Evolutionary conservation across 2,888 invertebrate species (phyloP), one percentile per base, ranked within the genome.

Genomic region (Trypoxylon attenuatum): DNA sequence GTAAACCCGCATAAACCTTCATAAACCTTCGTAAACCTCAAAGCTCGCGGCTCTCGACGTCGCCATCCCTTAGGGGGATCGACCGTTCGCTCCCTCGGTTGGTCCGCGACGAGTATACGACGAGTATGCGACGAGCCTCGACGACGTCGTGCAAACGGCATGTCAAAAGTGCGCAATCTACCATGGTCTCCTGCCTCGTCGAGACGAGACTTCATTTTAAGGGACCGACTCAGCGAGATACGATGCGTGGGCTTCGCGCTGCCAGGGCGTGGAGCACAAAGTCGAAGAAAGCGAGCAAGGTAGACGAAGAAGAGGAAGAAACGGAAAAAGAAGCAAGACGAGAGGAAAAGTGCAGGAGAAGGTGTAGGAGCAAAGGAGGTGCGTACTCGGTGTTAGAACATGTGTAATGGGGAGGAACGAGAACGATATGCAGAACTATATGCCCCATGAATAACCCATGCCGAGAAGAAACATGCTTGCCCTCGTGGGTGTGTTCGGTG

Each of bases 361-460:
- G 4, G 23, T n/a, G 46, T 22, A 29, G 19, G 27, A 29, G 53
- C 60, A 47, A 33, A 33, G 33, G 33, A 33, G 33, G 33, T 33
- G 33, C 13, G 33, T 33, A 33, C 33, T 33, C 27, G 43, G 65
- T 58, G 68, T 73, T 71, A 71, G 65, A 73, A 74, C 71, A 66
- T 56, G 66, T 66, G 69, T 71, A 72, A 47, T 52, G 61, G 64
- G 60, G 61, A 60, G 61, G 29, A 55, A 57, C 54, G 51, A 54
- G 49, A 22, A 51, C 55, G 51, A 27, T 49, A 19, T 33, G 33
- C 33, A 13, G n/a, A n/a, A n/a, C n/a, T 52, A 45, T 42, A 25
- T 58, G 52, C 62, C 43, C 58, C 54, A 74, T 74, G 74, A 74
- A 74, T 74, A 74, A 74, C 55, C 49, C 71, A 74, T 74, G 61